These are phyloP conservation scores for Capromys pilorides DNA, from an alignment of 2,797 vertebrate genomes.

Conservation along the genomic window DNA sequence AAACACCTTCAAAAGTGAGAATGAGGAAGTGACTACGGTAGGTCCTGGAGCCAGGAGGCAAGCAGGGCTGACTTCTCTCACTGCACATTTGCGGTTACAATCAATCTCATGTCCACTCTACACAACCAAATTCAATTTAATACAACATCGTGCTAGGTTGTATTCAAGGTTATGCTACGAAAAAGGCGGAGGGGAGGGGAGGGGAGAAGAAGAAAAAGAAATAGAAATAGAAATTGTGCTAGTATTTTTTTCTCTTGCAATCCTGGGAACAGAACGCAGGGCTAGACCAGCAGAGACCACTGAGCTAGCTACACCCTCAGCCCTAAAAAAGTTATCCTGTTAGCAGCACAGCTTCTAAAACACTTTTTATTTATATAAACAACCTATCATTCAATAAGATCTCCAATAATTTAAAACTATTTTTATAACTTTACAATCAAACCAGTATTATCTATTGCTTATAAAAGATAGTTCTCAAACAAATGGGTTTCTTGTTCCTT, in stretches of 20 bases:
- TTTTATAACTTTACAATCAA: slow-evolving; percentile 39
- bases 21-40: not conserved
- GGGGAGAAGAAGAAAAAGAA: not conserved
- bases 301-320: not conserved
- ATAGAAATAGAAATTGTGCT: not conserved
- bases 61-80: not conserved
- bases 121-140: slow-evolving; percentile 31
- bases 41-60: not conserved
- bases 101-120: not conserved
- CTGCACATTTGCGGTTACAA: not conserved
- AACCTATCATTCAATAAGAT: slow-evolving; percentile 18
- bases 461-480: slow-evolving; percentile 8
- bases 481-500: not conserved
- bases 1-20: not conserved
- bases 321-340: slow-evolving; percentile 15
- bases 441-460: not conserved
- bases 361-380: slow-evolving; percentile 50
- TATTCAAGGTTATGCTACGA: not conserved
- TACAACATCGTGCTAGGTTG: not conserved
- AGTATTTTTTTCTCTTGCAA: not conserved
- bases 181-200: not conserved
- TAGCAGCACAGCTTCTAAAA: slow-evolving; percentile 28
- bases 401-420: slow-evolving; percentile 9
- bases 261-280: too few species aligned
- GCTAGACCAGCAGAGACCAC: not conserved